Evolutionary conservation across 1,140 invertebrate species (phyloP).

Genomic region (Sitobion miscanthi): DNA sequence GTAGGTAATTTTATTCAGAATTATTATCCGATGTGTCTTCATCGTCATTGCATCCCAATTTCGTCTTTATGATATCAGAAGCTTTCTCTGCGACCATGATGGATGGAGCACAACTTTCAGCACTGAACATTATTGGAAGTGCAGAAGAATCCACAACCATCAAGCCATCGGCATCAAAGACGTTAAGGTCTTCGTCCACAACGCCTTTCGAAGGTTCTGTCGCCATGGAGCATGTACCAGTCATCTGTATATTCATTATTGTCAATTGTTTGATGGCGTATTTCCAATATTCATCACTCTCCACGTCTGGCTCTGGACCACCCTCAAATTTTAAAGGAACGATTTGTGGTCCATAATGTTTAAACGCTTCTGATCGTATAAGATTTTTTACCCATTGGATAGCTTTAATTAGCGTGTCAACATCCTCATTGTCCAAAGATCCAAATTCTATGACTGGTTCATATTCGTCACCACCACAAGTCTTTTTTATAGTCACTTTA

Average conservation of each 20-base stretch:
- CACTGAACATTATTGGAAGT: constrained; percentile 62
- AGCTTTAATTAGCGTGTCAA: constrained; percentile 59
- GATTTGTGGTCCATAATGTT: constrained; percentile 64
- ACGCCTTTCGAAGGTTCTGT: constrained; percentile 63
- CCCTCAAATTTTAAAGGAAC: constrained; percentile 66
- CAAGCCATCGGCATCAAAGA: constrained; percentile 60
- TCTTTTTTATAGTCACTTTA: constrained; percentile 63
- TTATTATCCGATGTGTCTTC: background rate
- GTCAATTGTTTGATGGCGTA: constrained; percentile 61
- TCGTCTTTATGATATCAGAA: constrained; percentile 65
- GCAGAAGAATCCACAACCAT: constrained; percentile 64
- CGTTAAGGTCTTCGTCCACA: constrained; percentile 64
- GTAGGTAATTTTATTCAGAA: background rate
- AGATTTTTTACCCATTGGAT: constrained; percentile 60
- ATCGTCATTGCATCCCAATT: constrained; percentile 1
- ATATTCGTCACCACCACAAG: constrained; percentile 63
- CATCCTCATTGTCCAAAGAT: constrained; percentile 63
- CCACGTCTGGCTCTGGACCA: constrained; percentile 53
- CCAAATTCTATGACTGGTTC: constrained; percentile 69
- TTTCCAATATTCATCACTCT: constrained; percentile 61
- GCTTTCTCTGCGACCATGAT: constrained; percentile 70
- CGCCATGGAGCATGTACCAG: constrained; percentile 58
- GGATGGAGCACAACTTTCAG: constrained; percentile 63
- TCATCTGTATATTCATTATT: constrained; percentile 61
- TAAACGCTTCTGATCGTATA: constrained; percentile 60